Conservation (phyloP, 2,797 vertebrate genomes). For the Acipenser oxyrinchus region DNA sequence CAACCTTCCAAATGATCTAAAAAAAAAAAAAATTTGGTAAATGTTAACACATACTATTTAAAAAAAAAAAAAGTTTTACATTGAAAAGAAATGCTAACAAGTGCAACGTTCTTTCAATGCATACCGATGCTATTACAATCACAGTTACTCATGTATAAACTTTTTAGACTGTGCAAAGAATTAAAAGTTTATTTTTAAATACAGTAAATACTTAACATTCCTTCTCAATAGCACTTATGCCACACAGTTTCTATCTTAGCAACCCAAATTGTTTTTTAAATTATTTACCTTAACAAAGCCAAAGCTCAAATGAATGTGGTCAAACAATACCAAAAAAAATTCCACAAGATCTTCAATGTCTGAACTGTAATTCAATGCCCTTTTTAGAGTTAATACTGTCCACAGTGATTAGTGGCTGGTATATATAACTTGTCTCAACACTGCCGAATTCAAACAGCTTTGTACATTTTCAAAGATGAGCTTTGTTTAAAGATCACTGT, state of each 20-base stretch:
- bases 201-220: not conserved
- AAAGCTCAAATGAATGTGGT: slow-evolving; percentile 69
- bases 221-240: slow-evolving; percentile 34
- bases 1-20: too few relatives aligned
- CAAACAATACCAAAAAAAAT: slow-evolving; percentile 70
- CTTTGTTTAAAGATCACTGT: slow-evolving; percentile 73
- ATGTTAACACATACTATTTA: too few relatives aligned
- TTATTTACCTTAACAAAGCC: slow-evolving; percentile 15
- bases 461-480: slow-evolving; percentile 62
- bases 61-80: too few relatives aligned
- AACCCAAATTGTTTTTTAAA: slow-evolving; percentile 24
- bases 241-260: slow-evolving; percentile 57
- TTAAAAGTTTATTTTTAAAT: not conserved
- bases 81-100: too few relatives aligned
- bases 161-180: not conserved
- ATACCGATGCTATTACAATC: too few relatives aligned
- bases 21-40: too few relatives aligned
- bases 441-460: slow-evolving; percentile 64
- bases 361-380: slow-evolving; percentile 76
- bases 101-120: too few relatives aligned
- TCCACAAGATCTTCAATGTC: slow-evolving; percentile 69
- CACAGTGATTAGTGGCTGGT: slow-evolving; percentile 56
- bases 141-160: too few relatives aligned
- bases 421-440: slow-evolving; percentile 64
- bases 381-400: slow-evolving; percentile 73